phyloP scores from a whole-genome alignment of 1,140 invertebrate species.

The Oppia nitens region DNA sequence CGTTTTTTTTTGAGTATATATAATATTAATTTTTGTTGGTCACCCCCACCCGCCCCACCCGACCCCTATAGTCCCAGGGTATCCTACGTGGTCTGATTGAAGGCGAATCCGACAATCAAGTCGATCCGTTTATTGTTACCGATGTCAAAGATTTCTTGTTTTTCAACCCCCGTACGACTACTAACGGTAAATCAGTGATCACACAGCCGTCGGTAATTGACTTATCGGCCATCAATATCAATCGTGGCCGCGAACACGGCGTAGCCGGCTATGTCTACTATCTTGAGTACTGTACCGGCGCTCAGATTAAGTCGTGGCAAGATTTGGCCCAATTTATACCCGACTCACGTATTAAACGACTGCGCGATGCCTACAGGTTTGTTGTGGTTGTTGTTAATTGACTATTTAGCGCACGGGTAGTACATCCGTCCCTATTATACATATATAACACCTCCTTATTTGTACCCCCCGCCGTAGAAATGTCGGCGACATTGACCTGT shows the following conservation, averaged over 20 bases:
- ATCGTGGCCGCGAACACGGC: constrained; percentile 38
- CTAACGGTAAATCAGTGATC: constrained; percentile 75
- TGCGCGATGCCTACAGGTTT: constrained; percentile 12
- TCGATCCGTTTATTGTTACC: constrained; percentile 13
- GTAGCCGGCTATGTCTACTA: constrained; percentile 35
- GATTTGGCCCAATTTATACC: constrained; percentile 26
- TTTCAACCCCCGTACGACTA: constrained; percentile 30
- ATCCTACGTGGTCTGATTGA: constrained; percentile 9
- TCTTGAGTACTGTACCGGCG: constrained; percentile 57
- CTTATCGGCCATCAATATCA: constrained; percentile 23
- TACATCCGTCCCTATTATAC: constrained; percentile 50
- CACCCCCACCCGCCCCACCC: no score
- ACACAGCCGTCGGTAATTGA: constrained; percentile 34
- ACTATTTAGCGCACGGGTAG: constrained; percentile 32
- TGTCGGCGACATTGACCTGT: constrained; percentile 46
- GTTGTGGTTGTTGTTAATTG: neutral
- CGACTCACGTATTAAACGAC: constrained; percentile 2
- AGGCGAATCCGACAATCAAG: constrained; percentile 7
- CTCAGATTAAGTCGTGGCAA: constrained; percentile 30
- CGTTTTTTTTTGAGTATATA: neutral
- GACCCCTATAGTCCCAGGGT: constrained; percentile 9
- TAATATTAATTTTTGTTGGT: neutral
- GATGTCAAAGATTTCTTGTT: constrained; percentile 60
- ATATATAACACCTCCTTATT: constrained; percentile 24
- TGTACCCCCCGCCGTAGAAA: constrained; percentile 1